These are phyloP conservation scores for Crypturellus tataupa DNA, from an alignment of 2,797 vertebrate species.

Conservation along the genomic window DNA sequence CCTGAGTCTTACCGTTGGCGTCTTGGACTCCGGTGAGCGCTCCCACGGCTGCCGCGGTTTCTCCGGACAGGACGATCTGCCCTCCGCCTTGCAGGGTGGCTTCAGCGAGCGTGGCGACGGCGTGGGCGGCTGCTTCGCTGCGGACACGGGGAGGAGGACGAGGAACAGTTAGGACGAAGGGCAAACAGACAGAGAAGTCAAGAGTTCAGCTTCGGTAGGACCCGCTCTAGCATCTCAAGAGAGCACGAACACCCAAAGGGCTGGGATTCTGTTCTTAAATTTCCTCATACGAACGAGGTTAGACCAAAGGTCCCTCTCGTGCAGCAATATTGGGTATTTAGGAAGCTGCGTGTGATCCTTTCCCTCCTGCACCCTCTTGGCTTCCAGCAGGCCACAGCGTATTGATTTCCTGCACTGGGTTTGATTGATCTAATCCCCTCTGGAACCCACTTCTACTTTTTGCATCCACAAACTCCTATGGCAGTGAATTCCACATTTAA, in stretches of 20 bases:
- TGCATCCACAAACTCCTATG: not conserved
- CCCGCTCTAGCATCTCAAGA: accelerated
- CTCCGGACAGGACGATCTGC: constrained; percentile 95
- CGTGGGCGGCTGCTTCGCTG: constrained; percentile 97
- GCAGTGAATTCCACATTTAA: not conserved
- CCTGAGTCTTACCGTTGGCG: constrained; percentile 89
- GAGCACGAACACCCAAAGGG: accelerated
- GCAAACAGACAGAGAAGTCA: accelerated
- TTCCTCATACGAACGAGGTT: not conserved
- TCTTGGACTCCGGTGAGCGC: constrained; percentile 96
- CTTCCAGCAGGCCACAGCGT: not conserved
- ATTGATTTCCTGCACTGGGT: not conserved
- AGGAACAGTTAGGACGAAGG: not conserved
- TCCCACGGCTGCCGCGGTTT: constrained; percentile 96
- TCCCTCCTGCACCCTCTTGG: not conserved
- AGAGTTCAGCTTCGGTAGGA: accelerated
- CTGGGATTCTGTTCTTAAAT: not conserved
- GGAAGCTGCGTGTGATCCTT: not conserved
- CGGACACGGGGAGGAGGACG: constrained; percentile 33
- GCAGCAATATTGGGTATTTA: not conserved
- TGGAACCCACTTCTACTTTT: not conserved
- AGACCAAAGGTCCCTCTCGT: not conserved
- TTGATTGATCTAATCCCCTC: not conserved
- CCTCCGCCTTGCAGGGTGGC: constrained; percentile 97
- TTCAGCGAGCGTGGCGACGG: constrained; percentile 96